Percentiles rank a stretch among this genome's conserved stretches.
Evolutionary conservation across 2,113 vertebrate species (phyloP).

Genomic region (Mastomys coucha): DNA sequence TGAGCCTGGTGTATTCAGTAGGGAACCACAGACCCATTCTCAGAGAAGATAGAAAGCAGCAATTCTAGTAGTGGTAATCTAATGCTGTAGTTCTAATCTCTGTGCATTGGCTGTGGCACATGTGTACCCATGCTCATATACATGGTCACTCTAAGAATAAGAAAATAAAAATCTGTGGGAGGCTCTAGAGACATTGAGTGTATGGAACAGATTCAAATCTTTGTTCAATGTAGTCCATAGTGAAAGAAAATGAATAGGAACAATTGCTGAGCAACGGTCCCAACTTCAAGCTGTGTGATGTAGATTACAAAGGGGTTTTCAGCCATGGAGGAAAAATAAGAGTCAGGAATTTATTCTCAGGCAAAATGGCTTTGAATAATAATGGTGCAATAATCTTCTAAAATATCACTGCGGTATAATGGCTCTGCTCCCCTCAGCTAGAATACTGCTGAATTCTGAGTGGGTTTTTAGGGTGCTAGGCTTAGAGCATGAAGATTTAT

Average conservation of each 20-base stretch:
- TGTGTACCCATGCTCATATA: neutral
- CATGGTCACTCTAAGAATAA: neutral
- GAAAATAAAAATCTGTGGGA: neutral
- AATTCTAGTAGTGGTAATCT: neutral
- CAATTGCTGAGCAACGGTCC: neutral
- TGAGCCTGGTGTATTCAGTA: neutral
- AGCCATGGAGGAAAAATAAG: neutral
- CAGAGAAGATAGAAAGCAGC: neutral
- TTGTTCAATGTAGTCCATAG: neutral
- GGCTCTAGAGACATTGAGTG: neutral
- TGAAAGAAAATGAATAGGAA: neutral
- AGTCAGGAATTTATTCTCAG: conserved; percentile 1
- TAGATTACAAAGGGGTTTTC: neutral
- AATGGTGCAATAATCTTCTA: neutral
- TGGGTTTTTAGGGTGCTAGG: neutral
- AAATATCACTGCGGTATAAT: neutral
- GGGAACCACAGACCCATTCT: neutral
- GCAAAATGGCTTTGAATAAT: neutral
- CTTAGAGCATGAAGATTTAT: conserved; percentile 1
- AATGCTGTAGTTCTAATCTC: no score
- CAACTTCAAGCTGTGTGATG: neutral
- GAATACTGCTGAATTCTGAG: neutral
- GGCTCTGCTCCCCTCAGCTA: neutral
- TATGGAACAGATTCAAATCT: neutral
- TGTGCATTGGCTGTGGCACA: no score